phyloP scores from a whole-genome alignment of 2,113 vertebrate genomes.

The Apus apus region DNA sequence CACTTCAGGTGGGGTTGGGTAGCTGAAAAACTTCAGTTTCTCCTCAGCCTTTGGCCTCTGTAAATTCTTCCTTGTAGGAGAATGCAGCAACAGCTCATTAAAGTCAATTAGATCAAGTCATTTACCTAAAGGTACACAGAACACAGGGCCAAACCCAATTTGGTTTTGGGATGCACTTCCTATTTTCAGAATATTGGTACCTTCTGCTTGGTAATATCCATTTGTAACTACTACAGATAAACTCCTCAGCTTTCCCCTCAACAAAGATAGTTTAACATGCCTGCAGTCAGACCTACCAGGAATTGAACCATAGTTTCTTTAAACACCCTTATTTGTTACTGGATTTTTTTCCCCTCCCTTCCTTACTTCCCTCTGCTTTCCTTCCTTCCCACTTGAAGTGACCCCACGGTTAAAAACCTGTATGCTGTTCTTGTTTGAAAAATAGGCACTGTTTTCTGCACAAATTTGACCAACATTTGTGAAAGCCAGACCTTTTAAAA shows the following conservation, averaged over 20 bases:
- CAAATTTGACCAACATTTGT: background rate
- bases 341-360: background rate
- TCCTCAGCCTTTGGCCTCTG: background rate
- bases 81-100: background rate
- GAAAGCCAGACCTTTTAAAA: background rate
- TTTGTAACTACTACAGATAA: background rate
- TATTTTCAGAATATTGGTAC: background rate
- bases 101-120: background rate
- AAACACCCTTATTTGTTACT: background rate
- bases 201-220: background rate
- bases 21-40: background rate
- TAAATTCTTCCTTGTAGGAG: background rate
- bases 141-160: background rate
- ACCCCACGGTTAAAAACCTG: background rate
- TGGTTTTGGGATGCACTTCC: background rate
- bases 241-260: background rate
- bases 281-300: background rate
- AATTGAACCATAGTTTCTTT: background rate
- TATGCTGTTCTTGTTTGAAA: background rate
- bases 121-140: background rate
- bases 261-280: background rate
- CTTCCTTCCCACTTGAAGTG: background rate
- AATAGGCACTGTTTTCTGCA: background rate
- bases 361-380: background rate
- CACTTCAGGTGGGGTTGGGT: background rate